A percentile compares a stretch with the other conserved stretches of the same genome.
These are phyloP conservation scores for Metellina segmentata DNA, from an alignment of 2,888 invertebrate genomes.

Conservation along the genomic window DNA sequence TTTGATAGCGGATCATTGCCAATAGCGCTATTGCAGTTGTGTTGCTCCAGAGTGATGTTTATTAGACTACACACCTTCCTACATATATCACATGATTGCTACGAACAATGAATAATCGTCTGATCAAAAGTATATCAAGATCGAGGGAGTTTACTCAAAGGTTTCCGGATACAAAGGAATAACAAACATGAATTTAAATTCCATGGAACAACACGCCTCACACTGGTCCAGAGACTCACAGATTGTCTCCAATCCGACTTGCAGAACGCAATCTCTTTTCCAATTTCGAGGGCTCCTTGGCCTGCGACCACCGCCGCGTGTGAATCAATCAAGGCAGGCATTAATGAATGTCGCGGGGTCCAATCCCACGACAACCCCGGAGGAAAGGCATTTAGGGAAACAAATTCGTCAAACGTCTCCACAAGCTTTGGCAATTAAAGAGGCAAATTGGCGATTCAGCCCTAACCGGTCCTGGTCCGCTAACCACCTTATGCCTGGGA, in stretches of 20 bases:
- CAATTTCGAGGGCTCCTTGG: background rate
- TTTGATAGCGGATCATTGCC: too few relatives aligned
- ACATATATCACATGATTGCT: too few relatives aligned
- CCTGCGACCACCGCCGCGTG: background rate
- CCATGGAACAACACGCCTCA: too few relatives aligned
- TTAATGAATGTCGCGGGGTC: background rate
- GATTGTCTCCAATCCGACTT: background rate
- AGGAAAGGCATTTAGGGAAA: conserved; percentile 41
- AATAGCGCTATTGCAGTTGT: too few relatives aligned
- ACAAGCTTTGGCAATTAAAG: conserved; percentile 56
- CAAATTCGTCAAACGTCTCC: conserved; percentile 34
- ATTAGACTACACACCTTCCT: too few relatives aligned
- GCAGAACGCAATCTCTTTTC: background rate
- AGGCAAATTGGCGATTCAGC: conserved; percentile 51
- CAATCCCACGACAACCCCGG: background rate
- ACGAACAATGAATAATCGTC: too few relatives aligned
- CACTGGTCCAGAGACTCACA: too few relatives aligned
- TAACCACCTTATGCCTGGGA: conserved; percentile 39
- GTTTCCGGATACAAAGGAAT: too few relatives aligned
- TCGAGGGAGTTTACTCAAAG: too few relatives aligned
- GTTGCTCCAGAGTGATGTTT: too few relatives aligned
- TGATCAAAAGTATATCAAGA: too few relatives aligned
- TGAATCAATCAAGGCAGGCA: background rate
- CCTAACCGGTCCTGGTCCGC: conserved; percentile 36
- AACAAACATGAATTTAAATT: too few relatives aligned